These are phyloP conservation scores for Rhegmatorhina hoffmannsi DNA, from an alignment of 2,113 vertebrate species.

Conservation along the genomic window DNA sequence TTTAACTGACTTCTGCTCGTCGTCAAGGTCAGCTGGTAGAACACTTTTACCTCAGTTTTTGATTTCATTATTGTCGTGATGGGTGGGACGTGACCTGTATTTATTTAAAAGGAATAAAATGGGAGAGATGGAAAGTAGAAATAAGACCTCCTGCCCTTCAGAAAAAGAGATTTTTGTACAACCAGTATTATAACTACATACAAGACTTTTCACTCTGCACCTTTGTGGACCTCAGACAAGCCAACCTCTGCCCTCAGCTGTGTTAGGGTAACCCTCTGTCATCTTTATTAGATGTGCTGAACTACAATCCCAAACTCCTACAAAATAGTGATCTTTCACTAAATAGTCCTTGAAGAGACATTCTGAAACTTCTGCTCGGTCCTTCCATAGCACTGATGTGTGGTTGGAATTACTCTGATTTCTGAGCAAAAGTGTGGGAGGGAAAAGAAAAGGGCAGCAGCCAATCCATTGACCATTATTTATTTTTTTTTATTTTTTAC, in stretches of 20 bases:
- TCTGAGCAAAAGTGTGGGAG: neutral
- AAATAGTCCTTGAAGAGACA: neutral
- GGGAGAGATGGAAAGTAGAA: conserved; percentile 10
- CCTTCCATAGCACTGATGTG: neutral
- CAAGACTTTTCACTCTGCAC: conserved; percentile 37
- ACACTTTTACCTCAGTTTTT: conserved; percentile 78
- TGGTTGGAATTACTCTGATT: neutral
- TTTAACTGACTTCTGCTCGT: conserved; percentile 47
- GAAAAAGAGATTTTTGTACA: neutral
- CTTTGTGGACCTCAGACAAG: conserved; percentile 47
- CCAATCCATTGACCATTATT: conserved; percentile 9
- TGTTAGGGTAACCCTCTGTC: neutral
- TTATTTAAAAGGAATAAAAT: conserved; percentile 13
- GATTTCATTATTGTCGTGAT: conserved; percentile 56
- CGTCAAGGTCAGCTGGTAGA: conserved; percentile 70
- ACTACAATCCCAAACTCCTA: neutral
- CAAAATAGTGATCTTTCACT: neutral
- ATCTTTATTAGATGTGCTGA: neutral
- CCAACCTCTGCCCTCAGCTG: conserved; percentile 35
- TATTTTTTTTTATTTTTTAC: conserved; percentile 41
- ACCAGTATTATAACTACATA: conserved; percentile 14
- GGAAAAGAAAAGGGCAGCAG: neutral
- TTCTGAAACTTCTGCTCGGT: conserved; percentile 17
- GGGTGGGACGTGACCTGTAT: conserved; percentile 8
- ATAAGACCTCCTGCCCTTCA: neutral